These are phyloP conservation scores for Periophthalmodon schlosseri DNA, from an alignment of 2,113 vertebrate species.

Conservation along the genomic window DNA sequence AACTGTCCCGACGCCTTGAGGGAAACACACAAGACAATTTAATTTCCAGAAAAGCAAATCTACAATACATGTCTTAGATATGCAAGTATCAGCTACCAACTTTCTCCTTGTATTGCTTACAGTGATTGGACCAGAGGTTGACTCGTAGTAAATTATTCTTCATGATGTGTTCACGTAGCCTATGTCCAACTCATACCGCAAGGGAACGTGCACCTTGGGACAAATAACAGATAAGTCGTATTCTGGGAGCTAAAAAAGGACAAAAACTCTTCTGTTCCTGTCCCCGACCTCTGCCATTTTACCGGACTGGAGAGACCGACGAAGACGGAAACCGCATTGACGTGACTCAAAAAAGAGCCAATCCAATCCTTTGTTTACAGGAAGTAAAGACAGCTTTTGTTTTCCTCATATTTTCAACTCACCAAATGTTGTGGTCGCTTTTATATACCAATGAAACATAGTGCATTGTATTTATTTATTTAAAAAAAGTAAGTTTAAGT, in stretches of 20 bases:
- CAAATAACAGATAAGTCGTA: background rate
- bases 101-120: background rate
- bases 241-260: conserved; percentile 39
- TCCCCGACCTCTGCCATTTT: conserved; percentile 77
- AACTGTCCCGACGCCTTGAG: conserved; percentile 4
- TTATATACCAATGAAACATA: background rate
- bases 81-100: background rate
- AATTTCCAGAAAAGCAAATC: background rate
- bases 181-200: background rate
- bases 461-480: background rate
- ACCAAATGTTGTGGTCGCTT: too few species aligned
- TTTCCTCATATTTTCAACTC: background rate
- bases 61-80: background rate
- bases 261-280: conserved; percentile 31
- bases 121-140: background rate
- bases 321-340: conserved; percentile 2
- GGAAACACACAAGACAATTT: background rate
- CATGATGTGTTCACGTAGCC: background rate
- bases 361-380: conserved; percentile 47
- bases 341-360: conserved; percentile 37
- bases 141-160: background rate
- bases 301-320: background rate
- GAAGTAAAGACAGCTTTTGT: conserved; percentile 14
- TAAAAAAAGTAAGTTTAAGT: background rate
- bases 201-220: background rate